phyloP scores from a whole-genome alignment of 2,113 vertebrate species.

The Climacteris rufus region DNA sequence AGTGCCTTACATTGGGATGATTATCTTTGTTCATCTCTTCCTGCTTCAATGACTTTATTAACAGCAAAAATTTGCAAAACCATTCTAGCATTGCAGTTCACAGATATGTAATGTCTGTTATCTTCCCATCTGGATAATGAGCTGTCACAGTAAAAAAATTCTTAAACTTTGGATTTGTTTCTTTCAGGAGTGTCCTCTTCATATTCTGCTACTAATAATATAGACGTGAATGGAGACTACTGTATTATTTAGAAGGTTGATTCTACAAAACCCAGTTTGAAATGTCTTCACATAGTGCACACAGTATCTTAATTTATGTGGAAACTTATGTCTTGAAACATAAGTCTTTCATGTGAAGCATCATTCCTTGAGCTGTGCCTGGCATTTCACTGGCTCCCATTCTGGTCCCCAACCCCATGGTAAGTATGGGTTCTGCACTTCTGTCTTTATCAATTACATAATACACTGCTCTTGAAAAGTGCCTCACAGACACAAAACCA shows the following conservation, averaged over 20 bases:
- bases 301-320: background rate
- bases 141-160: background rate
- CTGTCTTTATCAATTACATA: background rate
- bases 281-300: background rate
- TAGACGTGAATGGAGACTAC: background rate
- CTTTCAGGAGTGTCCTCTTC: background rate
- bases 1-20: background rate
- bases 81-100: background rate
- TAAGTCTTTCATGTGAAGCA: background rate
- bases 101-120: background rate
- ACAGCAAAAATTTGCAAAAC: background rate
- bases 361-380: background rate
- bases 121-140: background rate
- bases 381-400: background rate
- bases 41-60: background rate
- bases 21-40: background rate
- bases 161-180: background rate
- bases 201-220: background rate
- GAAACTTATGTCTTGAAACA: background rate
- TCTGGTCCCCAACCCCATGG: background rate
- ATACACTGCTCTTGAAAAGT: background rate
- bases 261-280: background rate
- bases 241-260: background rate
- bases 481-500: background rate
- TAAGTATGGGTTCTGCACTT: background rate